phyloP scores from a whole-genome alignment of 1,140 invertebrate genomes.

The Solenopsis invicta region DNA sequence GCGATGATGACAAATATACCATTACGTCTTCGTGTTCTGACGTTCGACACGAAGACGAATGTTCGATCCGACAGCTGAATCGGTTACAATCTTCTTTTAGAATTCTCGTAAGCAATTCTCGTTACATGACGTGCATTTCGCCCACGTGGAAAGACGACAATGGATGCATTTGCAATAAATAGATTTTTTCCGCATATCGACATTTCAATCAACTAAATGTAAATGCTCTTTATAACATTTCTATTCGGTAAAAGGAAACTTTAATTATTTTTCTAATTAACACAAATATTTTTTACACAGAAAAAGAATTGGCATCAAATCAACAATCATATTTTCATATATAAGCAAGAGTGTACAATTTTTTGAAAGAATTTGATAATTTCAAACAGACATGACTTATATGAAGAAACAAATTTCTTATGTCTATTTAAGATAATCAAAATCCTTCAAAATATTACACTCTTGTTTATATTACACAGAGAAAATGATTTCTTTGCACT shows the following conservation, averaged over 20 bases:
- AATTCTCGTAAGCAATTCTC: neutral
- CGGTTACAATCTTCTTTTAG: neutral
- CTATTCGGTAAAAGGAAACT: neutral
- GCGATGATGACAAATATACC: constrained; percentile 10
- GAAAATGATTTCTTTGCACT: too few species aligned
- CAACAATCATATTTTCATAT: too few species aligned
- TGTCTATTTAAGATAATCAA: too few species aligned
- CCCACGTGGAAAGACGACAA: neutral
- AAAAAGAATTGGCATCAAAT: too few species aligned
- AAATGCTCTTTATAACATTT: neutral
- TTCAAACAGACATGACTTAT: too few species aligned
- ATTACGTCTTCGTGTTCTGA: neutral
- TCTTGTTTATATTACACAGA: too few species aligned
- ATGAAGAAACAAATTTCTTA: too few species aligned
- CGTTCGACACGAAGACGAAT: neutral
- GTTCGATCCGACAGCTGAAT: neutral
- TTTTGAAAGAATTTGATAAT: too few species aligned
- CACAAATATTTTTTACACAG: neutral
- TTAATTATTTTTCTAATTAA: neutral
- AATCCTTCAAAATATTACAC: too few species aligned
- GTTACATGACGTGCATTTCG: constrained; percentile 6
- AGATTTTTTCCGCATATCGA: neutral
- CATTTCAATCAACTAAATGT: neutral
- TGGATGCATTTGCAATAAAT: neutral
- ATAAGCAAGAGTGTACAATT: too few species aligned